A percentile compares a stretch with the other conserved stretches of the same genome.
phyloP scores from a whole-genome alignment of 2,888 invertebrate genomes.

The Lydus trimaculatus region DNA sequence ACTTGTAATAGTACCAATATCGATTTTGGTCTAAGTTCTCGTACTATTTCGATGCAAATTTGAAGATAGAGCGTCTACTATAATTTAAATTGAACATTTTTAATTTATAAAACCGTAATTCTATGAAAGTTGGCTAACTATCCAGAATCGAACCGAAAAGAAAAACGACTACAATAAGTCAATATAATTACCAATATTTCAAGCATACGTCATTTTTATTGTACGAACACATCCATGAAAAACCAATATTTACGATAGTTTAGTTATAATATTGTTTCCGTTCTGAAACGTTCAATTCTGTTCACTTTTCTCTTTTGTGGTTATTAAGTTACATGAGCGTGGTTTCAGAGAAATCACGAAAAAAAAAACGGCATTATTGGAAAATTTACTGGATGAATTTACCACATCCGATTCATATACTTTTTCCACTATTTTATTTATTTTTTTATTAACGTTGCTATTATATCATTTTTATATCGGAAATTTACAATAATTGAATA shows the following conservation, averaged over 20 bases:
- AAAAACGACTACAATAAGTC: conserved; percentile 27
- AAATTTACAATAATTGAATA: conserved; percentile 31
- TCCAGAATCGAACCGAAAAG: not conserved
- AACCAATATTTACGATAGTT: conserved; percentile 51
- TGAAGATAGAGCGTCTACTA: no score
- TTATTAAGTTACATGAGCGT: conserved; percentile 47
- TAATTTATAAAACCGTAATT: no score
- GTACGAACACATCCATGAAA: conserved; percentile 45
- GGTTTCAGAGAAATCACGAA: not conserved
- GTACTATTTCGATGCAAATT: no score
- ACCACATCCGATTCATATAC: conserved; percentile 34
- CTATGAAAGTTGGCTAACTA: not conserved
- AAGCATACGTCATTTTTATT: conserved; percentile 47
- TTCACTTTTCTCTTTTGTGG: conserved; percentile 13
- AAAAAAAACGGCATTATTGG: conserved; percentile 29
- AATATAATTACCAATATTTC: conserved; percentile 43
- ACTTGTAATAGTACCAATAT: no score
- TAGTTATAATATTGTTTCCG: conserved; percentile 45
- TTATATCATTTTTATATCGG: conserved; percentile 32
- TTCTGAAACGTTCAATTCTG: conserved; percentile 30
- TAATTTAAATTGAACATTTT: no score
- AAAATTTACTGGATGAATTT: conserved; percentile 34
- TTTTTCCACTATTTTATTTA: conserved; percentile 27
- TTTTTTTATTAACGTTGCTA: conserved; percentile 21
- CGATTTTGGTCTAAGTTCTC: no score